Conservation (phyloP, 2,888 invertebrate genomes). For the Apotomis turbidana region DNA sequence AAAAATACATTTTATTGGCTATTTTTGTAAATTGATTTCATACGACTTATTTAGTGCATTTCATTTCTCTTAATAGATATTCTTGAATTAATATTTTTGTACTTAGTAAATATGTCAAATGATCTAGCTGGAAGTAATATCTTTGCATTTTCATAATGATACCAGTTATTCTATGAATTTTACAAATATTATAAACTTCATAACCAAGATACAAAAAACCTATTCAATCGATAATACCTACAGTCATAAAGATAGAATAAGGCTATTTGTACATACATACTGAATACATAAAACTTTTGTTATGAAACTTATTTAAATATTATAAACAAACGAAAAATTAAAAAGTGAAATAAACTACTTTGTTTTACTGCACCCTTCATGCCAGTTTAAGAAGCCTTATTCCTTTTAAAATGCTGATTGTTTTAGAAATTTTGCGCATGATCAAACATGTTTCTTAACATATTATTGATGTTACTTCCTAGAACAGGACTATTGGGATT, state of each 20-base stretch:
- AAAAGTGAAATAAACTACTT: constrained; percentile 63
- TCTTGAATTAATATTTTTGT: constrained; percentile 81
- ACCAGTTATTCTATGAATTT: constrained; percentile 53
- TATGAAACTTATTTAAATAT: constrained; percentile 82
- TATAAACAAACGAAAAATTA: constrained; percentile 82
- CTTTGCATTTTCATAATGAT: constrained; percentile 54
- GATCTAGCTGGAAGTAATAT: constrained; percentile 61
- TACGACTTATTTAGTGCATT: constrained; percentile 49
- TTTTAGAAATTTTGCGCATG: too few species aligned
- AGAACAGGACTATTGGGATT: too few species aligned
- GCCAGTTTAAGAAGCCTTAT: neutral
- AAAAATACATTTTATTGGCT: constrained; percentile 69
- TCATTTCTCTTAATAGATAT: constrained; percentile 66
- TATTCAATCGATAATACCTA: constrained; percentile 70
- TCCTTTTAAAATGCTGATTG: too few species aligned
- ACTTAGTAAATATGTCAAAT: constrained; percentile 73
- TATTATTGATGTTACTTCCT: too few species aligned
- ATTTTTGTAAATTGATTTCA: constrained; percentile 68
- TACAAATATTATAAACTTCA: constrained; percentile 60
- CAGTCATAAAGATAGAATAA: constrained; percentile 78
- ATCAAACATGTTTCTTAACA: too few species aligned
- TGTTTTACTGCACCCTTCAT: constrained; percentile 36
- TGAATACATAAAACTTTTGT: constrained; percentile 78
- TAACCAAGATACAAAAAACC: constrained; percentile 62
- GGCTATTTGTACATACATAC: constrained; percentile 77